These are phyloP conservation scores for Anoura caudifer DNA, from an alignment of 2,113 vertebrate species.

Conservation along the genomic window DNA sequence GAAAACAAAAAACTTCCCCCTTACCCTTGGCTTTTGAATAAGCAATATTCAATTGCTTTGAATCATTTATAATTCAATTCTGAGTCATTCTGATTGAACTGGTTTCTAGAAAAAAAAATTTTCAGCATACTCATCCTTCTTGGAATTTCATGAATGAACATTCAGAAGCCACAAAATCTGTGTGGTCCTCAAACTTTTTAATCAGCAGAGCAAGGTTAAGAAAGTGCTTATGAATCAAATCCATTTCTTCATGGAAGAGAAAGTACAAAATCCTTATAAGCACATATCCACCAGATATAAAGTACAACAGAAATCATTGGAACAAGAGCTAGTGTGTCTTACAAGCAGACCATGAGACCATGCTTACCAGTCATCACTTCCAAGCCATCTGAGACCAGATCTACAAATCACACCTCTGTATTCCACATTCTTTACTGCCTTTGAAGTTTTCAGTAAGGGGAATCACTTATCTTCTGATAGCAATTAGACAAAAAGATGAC, in stretches of 20 bases:
- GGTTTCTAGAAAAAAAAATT: slow-evolving; percentile 20
- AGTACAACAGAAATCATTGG: slow-evolving; percentile 10
- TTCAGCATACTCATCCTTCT: not conserved
- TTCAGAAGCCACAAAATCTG: slow-evolving; percentile 21
- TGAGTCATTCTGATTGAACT: not conserved
- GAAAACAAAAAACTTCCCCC: not conserved
- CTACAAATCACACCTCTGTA: slow-evolving; percentile 2
- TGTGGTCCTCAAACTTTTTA: slow-evolving; percentile 41
- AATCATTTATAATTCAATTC: slow-evolving; percentile 51
- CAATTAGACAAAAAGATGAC: slow-evolving; percentile 3
- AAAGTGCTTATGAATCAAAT: slow-evolving; percentile 39
- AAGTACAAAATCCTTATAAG: slow-evolving; percentile 31
- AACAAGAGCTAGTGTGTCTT: not conserved
- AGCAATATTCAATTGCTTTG: slow-evolving; percentile 45
- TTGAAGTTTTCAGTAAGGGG: slow-evolving; percentile 15
- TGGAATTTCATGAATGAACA: slow-evolving; percentile 30
- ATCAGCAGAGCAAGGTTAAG: slow-evolving; percentile 18
- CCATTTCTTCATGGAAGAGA: slow-evolving; percentile 32
- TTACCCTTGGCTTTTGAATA: not conserved
- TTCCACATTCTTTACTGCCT: not conserved
- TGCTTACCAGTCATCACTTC: slow-evolving; percentile 41
- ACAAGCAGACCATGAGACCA: not conserved
- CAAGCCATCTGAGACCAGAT: not conserved
- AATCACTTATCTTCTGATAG: not conserved
- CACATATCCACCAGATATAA: not conserved